phyloP scores from a whole-genome alignment of 53 echinoderm and acorn worm genomes.

The Arbacia lixula region DNA sequence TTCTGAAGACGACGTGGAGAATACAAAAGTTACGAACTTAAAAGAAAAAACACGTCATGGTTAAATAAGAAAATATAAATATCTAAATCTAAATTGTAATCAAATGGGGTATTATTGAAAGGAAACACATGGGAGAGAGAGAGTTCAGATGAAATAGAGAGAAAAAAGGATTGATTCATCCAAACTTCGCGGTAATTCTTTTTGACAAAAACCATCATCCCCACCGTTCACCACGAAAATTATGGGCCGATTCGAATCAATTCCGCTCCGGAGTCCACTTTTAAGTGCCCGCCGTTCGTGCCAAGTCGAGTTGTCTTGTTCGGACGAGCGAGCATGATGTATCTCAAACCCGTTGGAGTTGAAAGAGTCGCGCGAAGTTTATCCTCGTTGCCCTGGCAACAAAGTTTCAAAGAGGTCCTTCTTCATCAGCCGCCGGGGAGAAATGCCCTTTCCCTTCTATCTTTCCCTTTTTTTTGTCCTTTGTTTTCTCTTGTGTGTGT shows the following conservation, averaged over 20 bases:
- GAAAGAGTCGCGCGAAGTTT: slow-evolving; percentile 4
- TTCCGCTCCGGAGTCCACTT: slow-evolving; percentile 15
- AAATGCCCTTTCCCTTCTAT: neutral
- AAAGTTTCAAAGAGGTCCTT: slow-evolving; percentile 14
- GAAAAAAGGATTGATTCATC: too few relatives aligned
- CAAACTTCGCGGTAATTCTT: slow-evolving; percentile 35
- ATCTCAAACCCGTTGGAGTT: slow-evolving; percentile 5
- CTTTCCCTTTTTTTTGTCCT: too few relatives aligned
- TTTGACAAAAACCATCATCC: slow-evolving; percentile 7
- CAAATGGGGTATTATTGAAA: too few relatives aligned
- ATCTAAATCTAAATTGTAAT: too few relatives aligned
- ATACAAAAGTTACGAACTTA: too few relatives aligned
- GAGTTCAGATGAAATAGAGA: too few relatives aligned
- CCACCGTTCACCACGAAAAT: slow-evolving; percentile 21
- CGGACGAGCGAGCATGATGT: slow-evolving; percentile 17
- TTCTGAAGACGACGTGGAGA: too few relatives aligned
- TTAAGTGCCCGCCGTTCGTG: slow-evolving; percentile 5
- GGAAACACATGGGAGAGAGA: too few relatives aligned
- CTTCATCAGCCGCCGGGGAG: neutral
- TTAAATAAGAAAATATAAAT: too few relatives aligned
- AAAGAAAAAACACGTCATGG: too few relatives aligned
- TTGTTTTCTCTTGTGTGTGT: too few relatives aligned
- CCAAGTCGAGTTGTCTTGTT: neutral
- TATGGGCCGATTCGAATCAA: slow-evolving; percentile 12
- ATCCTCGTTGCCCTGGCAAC: slow-evolving; percentile 14